phyloP scores from a whole-genome alignment of 2,888 invertebrate species.

The Leptodirus hochenwartii region DNA sequence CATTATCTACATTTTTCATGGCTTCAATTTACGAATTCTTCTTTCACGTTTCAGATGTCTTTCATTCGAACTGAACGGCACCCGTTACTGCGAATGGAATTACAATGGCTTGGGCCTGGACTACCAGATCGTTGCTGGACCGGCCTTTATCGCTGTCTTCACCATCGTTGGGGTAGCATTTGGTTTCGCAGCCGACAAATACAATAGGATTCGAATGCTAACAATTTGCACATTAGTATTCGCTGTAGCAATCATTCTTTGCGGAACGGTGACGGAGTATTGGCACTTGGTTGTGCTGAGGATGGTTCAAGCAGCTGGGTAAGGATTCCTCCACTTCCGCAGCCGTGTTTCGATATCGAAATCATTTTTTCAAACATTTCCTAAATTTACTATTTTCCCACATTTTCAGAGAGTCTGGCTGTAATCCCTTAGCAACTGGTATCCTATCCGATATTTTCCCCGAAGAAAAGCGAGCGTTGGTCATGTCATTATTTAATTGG shows the following conservation, averaged over 20 bases:
- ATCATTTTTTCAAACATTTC: background rate
- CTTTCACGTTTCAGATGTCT: conserved; percentile 42
- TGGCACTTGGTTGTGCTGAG: conserved; percentile 79
- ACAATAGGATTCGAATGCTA: conserved; percentile 55
- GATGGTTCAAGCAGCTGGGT: conserved; percentile 76
- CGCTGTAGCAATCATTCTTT: conserved; percentile 67
- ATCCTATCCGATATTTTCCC: conserved; percentile 66
- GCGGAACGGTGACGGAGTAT: conserved; percentile 67
- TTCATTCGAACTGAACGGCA: conserved; percentile 47
- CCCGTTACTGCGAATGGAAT: conserved; percentile 74
- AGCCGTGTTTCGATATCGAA: background rate
- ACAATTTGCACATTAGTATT: conserved; percentile 63
- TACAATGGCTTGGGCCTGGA: conserved; percentile 84
- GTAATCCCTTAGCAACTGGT: conserved; percentile 74
- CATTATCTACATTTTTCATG: no score
- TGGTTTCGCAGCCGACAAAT: conserved; percentile 67
- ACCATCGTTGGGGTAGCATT: conserved; percentile 74
- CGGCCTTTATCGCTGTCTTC: conserved; percentile 82
- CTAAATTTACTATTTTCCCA: conserved; percentile 2
- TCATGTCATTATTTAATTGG: conserved; percentile 89
- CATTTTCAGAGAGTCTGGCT: conserved; percentile 54
- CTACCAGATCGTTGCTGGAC: conserved; percentile 84
- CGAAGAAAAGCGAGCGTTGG: conserved; percentile 65
- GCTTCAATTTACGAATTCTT: no score
- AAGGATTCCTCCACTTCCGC: conserved; percentile 15